Conservation (phyloP, 2,797 vertebrate genomes). For the Perodicticus potto region DNA sequence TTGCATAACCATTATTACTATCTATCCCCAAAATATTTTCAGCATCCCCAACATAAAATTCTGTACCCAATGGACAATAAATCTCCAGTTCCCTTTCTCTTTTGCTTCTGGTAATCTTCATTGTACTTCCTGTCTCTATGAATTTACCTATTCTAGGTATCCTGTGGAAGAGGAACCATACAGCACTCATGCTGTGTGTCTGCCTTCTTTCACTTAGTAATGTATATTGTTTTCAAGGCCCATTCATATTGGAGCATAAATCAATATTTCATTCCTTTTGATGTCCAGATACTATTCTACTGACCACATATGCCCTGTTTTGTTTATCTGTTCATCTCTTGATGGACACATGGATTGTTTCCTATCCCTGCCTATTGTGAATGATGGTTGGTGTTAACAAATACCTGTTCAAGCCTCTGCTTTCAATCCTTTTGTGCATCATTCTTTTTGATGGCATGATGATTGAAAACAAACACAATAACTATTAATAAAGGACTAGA, state of each 20-base stretch:
- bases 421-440: not conserved
- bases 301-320: not conserved
- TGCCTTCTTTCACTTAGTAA: conserved; percentile 5
- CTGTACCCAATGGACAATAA: not conserved
- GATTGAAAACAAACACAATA: not conserved
- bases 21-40: not conserved
- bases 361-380: not conserved
- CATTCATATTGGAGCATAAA: not conserved
- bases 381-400: not conserved
- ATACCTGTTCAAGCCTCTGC: not conserved
- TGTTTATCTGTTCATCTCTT: not conserved
- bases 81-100: not conserved
- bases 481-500: not conserved
- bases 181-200: not conserved
- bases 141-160: not conserved
- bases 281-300: not conserved
- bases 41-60: conserved; percentile 4
- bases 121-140: not conserved
- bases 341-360: not conserved
- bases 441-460: not conserved
- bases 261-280: not conserved
- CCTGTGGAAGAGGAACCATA: not conserved
- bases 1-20: not conserved
- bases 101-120: not conserved
- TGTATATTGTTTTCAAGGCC: not conserved